These are phyloP conservation scores for Platalea minor DNA, from an alignment of 2,797 vertebrate species.

Conservation along the genomic window DNA sequence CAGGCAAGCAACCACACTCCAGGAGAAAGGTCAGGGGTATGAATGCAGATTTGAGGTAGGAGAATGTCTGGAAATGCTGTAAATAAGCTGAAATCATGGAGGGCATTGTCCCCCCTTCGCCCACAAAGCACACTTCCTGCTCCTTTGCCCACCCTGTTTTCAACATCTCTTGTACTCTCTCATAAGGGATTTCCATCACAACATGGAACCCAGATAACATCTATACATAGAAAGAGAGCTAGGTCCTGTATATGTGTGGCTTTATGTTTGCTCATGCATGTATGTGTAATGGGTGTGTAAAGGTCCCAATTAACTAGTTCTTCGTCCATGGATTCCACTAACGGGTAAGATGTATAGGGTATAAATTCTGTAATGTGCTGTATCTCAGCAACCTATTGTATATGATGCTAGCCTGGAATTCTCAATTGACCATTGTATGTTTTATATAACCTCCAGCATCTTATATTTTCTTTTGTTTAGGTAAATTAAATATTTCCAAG, in stretches of 20 bases:
- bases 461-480: not conserved
- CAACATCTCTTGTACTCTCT: accelerated
- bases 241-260: not conserved
- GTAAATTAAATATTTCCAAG: not conserved
- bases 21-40: not conserved
- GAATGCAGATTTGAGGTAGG: not conserved
- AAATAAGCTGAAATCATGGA: not conserved
- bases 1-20: not conserved
- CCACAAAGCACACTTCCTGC: not conserved
- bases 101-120: not conserved
- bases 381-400: not conserved
- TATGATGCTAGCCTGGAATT: not conserved
- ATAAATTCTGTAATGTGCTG: not conserved
- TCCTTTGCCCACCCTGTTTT: not conserved
- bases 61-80: not conserved
- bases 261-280: not conserved
- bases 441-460: not conserved
- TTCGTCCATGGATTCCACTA: not conserved
- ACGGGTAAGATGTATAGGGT: accelerated
- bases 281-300: not conserved
- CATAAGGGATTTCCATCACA: not conserved
- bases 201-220: not conserved
- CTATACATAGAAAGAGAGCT: not conserved
- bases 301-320: not conserved
- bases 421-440: not conserved